phyloP scores from a whole-genome alignment of 2,888 invertebrate genomes.

The Ophion ventricosus region DNA sequence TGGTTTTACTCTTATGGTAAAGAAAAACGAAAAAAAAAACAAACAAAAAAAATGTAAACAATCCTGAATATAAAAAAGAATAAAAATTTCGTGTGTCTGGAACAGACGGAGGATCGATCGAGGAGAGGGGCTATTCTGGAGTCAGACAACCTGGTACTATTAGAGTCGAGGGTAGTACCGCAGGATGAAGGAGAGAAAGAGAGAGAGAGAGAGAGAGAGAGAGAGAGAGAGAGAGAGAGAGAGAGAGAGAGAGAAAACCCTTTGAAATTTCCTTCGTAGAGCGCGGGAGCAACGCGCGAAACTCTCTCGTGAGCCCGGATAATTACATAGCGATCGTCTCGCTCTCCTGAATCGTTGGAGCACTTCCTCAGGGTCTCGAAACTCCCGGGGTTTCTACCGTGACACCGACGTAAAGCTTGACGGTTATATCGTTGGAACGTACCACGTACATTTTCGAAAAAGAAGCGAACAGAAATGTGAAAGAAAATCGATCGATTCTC shows the following conservation, averaged over 20 bases:
- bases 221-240: conserved; percentile 27
- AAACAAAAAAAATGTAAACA: conserved; percentile 2
- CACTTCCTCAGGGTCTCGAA: conserved; percentile 57
- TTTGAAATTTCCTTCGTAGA: conserved; percentile 52
- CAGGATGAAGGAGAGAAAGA: conserved; percentile 24
- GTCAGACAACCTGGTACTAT: conserved; percentile 48
- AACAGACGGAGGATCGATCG: conserved; percentile 54
- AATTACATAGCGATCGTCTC: conserved; percentile 63
- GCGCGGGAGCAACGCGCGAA: conserved; percentile 47
- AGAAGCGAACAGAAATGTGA: conserved; percentile 67
- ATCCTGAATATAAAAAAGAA: conserved; percentile 30
- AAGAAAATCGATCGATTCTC: conserved; percentile 64
- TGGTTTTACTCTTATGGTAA: too few relatives aligned
- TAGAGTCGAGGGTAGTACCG: conserved; percentile 46
- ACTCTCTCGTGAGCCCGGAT: conserved; percentile 59
- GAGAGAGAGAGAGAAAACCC: conserved; percentile 32
- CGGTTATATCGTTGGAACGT: conserved; percentile 38
- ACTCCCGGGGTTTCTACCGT: conserved; percentile 53
- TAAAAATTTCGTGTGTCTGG: conserved; percentile 23
- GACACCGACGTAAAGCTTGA: conserved; percentile 51
- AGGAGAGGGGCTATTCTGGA: conserved; percentile 31
- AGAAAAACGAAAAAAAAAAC: neutral
- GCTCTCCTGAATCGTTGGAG: conserved; percentile 56
- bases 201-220: conserved; percentile 27
- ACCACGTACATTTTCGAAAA: conserved; percentile 27